Evolutionary conservation across 2,888 invertebrate species (phyloP), one percentile per base, ranked within the genome.

Genomic region (Erynnis tages): DNA sequence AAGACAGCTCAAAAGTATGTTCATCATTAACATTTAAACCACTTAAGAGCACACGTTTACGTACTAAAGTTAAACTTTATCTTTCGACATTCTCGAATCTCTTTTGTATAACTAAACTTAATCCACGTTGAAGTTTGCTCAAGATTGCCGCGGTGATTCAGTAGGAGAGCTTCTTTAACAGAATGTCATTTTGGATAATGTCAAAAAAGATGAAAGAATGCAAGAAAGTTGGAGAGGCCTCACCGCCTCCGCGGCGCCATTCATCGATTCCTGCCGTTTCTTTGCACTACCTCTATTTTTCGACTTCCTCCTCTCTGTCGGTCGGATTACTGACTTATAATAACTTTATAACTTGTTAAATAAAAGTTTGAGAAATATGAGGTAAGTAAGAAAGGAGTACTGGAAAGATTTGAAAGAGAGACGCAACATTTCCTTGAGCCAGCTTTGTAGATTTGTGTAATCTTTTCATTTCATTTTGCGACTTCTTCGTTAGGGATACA

Each of bases 331-430:
- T 70, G 78, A 82, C 81, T 82, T 79, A 75, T 81, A 83, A 79
- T 79, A 83, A 83, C 78, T 81, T 79, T 74, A 77, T 76, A 82
- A 84, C 82, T 83, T 79, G 78, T 82, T 79, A 82, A 82, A 83
- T 72, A 77, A 64, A 81, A 79, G 77, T 80, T 83, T 78, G 63
- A 76, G 78, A 82, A 80, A 82, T 78, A 82, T 76, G 76, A 81
- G 76, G 76, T 80, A 75, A 74, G 71, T 73, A 74, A 70, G 69
- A 69, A 66, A 73, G 69, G 25, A 74, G 68, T 71, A 63, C 67
- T 67, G 69, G 69, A 76, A 71, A 76, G 71, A 75, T 79, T 80
- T 66, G 70, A 74, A 78, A 76, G 68, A 67, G 63, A 62, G 56
- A 63, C 60, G 64, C 66, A 69, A 71, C 61, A 65, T 67, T 63